Conservation (phyloP, 2,888 invertebrate species). For the Druceiella hillmani region DNA sequence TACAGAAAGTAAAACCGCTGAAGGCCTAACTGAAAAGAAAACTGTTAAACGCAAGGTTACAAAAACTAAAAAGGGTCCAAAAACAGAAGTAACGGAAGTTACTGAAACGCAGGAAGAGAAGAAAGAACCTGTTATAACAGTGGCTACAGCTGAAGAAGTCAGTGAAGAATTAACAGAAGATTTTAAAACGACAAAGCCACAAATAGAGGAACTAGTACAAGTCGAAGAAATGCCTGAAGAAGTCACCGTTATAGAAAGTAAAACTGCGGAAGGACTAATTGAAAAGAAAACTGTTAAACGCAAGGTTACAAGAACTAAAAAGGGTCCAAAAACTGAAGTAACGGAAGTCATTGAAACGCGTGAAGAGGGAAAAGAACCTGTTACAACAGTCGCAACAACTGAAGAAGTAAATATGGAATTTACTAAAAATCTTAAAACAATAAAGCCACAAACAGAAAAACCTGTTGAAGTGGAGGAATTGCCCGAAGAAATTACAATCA, state of each 20-base stretch:
- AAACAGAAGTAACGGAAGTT: slow-evolving; percentile 40
- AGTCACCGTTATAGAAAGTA: too few relatives aligned
- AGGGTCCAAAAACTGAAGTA: too few relatives aligned
- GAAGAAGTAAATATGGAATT: slow-evolving; percentile 21
- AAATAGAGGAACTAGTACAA: slow-evolving; percentile 22
- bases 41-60: slow-evolving; percentile 30
- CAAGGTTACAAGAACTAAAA: too few relatives aligned
- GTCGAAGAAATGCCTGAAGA: too few relatives aligned
- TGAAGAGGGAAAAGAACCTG: slow-evolving; percentile 23
- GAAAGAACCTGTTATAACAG: slow-evolving; percentile 35
- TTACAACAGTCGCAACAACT: slow-evolving; percentile 27
- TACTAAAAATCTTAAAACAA: slow-evolving; percentile 15
- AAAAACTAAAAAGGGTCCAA: slow-evolving; percentile 30
- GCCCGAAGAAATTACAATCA: slow-evolving; percentile 29
- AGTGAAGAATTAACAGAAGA: slow-evolving; percentile 26
- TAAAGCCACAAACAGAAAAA: slow-evolving; percentile 22
- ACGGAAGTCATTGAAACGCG: slow-evolving; percentile 12
- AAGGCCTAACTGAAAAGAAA: slow-evolving; percentile 28
- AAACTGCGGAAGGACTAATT: too few relatives aligned
- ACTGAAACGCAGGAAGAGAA: slow-evolving; percentile 44
- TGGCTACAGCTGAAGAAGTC: slow-evolving; percentile 32
- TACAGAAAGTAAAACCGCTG: slow-evolving; percentile 21
- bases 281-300: too few relatives aligned
- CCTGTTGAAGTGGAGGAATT: slow-evolving; percentile 25
- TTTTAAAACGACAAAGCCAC: slow-evolving; percentile 18